Evolutionary conservation across 2,113 vertebrate genomes (phyloP).

Genomic region (Neogobius melanostomus): DNA sequence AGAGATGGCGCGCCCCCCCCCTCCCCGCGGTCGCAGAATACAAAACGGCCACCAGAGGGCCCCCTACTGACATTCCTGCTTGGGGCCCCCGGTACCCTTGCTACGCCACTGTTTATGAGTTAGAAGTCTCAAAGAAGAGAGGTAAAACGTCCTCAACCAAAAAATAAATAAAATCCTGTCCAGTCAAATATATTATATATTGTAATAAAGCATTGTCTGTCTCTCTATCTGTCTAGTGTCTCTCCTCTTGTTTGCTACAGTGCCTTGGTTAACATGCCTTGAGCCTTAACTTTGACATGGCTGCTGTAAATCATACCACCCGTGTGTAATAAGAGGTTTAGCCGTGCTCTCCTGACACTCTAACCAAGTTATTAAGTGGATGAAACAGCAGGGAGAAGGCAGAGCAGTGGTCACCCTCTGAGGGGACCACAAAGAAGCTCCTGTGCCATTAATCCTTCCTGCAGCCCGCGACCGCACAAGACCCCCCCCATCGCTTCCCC

Average conservation of each 20-base stretch:
- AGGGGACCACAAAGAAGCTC: constrained; percentile 53
- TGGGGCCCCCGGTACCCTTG: too few relatives aligned
- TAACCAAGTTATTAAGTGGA: constrained; percentile 41
- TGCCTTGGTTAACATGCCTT: background rate
- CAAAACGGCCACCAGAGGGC: too few relatives aligned
- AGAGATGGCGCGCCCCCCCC: too few relatives aligned
- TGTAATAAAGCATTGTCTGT: too few relatives aligned
- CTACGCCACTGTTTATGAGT: too few relatives aligned
- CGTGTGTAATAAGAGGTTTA: constrained; percentile 7
- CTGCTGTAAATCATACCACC: background rate
- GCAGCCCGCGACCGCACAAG: constrained; percentile 56
- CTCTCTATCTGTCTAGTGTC: too few relatives aligned
- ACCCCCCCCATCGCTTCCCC: constrained; percentile 18
- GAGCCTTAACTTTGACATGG: background rate
- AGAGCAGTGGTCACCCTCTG: constrained; percentile 35
- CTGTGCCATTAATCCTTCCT: constrained; percentile 62
- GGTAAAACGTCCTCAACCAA: too few relatives aligned
- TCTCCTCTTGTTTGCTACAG: background rate
- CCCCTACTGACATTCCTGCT: too few relatives aligned
- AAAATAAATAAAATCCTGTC: too few relatives aligned
- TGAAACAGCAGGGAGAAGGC: constrained; percentile 38
- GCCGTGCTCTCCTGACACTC: constrained; percentile 16
- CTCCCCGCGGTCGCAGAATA: too few relatives aligned
- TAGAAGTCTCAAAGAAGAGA: too few relatives aligned
- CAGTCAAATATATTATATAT: too few relatives aligned